These are phyloP conservation scores for Eustalomyia histrio DNA, from an alignment of 2,888 invertebrate species.

Conservation along the genomic window DNA sequence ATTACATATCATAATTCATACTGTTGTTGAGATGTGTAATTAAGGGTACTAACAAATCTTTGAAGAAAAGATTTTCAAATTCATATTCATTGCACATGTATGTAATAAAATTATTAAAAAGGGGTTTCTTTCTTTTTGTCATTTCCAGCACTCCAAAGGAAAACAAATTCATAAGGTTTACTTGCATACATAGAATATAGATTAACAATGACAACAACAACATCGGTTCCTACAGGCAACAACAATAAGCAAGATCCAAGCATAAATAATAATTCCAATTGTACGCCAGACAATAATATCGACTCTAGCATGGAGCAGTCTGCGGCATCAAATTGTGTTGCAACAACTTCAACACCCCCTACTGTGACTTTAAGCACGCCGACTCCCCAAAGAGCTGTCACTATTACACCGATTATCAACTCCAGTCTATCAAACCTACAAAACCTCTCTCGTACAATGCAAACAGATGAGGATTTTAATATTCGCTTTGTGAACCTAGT, in stretches of 20 bases:
- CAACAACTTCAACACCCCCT: constrained; percentile 52
- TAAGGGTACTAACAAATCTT: too few species aligned
- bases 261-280: constrained; percentile 38
- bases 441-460: constrained; percentile 76
- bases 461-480: constrained; percentile 80
- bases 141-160: neutral
- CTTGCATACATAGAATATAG: neutral
- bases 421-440: constrained; percentile 46
- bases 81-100: too few species aligned
- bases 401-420: constrained; percentile 54
- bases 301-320: constrained; percentile 29
- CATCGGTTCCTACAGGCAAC: constrained; percentile 56
- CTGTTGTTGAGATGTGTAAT: too few species aligned
- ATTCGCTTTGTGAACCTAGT: constrained; percentile 80
- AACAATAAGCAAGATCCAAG: constrained; percentile 46
- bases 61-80: too few species aligned
- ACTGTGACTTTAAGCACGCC: constrained; percentile 39
- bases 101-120: too few species aligned
- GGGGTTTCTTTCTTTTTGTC: neutral
- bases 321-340: constrained; percentile 61
- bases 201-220: constrained; percentile 62
- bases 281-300: constrained; percentile 40
- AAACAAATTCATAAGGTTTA: neutral
- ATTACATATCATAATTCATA: too few species aligned
- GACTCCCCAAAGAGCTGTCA: constrained; percentile 61